These are phyloP conservation scores for Spea bombifrons DNA, from an alignment of 2,113 vertebrate species.

Conservation along the genomic window DNA sequence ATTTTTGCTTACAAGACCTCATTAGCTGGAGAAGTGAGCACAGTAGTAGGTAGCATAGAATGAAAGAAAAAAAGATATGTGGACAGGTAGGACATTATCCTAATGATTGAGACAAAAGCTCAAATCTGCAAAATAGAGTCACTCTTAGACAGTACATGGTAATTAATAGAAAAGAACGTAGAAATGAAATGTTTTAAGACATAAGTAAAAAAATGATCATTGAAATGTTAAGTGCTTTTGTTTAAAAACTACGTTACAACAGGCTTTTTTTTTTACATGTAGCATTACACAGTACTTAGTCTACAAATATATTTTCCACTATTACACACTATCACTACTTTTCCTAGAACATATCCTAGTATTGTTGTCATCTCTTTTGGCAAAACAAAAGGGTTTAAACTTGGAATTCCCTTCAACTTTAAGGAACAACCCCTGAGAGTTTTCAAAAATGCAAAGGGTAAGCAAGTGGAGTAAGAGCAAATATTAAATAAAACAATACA, in stretches of 20 bases:
- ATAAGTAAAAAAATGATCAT: background rate
- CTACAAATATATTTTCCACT: too few species aligned
- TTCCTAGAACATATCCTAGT: too few species aligned
- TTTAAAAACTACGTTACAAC: background rate
- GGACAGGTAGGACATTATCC: constrained; percentile 1
- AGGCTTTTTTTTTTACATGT: background rate
- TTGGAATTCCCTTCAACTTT: too few species aligned
- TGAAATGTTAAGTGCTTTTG: background rate
- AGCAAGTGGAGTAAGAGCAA: too few species aligned
- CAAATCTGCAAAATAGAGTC: background rate
- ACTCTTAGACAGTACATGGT: constrained; percentile 5
- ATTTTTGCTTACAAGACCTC: constrained; percentile 43
- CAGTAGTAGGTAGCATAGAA: constrained; percentile 29
- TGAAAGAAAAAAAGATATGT: background rate
- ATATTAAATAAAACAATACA: too few species aligned
- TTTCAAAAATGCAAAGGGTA: too few species aligned
- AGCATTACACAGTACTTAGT: too few species aligned
- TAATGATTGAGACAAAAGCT: background rate
- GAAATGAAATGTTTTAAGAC: background rate
- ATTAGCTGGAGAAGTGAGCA: constrained; percentile 40
- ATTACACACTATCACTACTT: too few species aligned
- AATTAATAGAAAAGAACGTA: constrained; percentile 14
- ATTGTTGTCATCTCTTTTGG: too few species aligned
- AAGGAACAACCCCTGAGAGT: too few species aligned
- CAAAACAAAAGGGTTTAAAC: too few species aligned